Conservation (phyloP, 2,888 invertebrate genomes). For the Anaspis maculata region DNA sequence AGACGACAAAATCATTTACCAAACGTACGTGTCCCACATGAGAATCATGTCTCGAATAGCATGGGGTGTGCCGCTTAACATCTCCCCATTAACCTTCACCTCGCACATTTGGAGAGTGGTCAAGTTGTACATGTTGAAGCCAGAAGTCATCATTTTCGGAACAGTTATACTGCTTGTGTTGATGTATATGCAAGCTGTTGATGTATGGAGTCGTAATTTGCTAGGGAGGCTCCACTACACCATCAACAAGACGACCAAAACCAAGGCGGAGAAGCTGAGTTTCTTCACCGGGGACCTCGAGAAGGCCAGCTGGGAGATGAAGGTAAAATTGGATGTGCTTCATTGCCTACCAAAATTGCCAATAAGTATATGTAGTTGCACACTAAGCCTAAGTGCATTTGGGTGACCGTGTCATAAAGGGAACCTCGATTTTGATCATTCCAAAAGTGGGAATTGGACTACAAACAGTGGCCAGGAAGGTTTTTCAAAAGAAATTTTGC, state of each 20-base stretch:
- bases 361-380: too few relatives aligned
- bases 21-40: slow-evolving; percentile 79
- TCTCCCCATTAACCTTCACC: slow-evolving; percentile 49
- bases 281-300: slow-evolving; percentile 47
- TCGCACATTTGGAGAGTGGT: slow-evolving; percentile 73
- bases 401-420: too few relatives aligned
- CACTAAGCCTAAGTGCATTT: too few relatives aligned
- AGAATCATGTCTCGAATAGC: slow-evolving; percentile 75
- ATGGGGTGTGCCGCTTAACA: slow-evolving; percentile 68
- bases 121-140: slow-evolving; percentile 68
- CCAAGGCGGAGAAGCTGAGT: slow-evolving; percentile 50
- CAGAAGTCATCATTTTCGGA: slow-evolving; percentile 70
- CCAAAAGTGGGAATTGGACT: too few relatives aligned
- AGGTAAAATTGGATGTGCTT: too few relatives aligned
- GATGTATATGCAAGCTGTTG: slow-evolving; percentile 75
- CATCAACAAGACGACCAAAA: slow-evolving; percentile 46
- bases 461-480: too few relatives aligned
- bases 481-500: too few relatives aligned
- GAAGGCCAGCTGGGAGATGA: slow-evolving; percentile 65
- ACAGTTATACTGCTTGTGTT: slow-evolving; percentile 62
- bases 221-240: slow-evolving; percentile 63
- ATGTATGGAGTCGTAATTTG: slow-evolving; percentile 65
- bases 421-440: too few relatives aligned
- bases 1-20: slow-evolving; percentile 80
- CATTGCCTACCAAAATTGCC: too few relatives aligned